Evolutionary conservation across 2,797 vertebrate species (phyloP).

Genomic region (Kryptopterus vitreolus): DNA sequence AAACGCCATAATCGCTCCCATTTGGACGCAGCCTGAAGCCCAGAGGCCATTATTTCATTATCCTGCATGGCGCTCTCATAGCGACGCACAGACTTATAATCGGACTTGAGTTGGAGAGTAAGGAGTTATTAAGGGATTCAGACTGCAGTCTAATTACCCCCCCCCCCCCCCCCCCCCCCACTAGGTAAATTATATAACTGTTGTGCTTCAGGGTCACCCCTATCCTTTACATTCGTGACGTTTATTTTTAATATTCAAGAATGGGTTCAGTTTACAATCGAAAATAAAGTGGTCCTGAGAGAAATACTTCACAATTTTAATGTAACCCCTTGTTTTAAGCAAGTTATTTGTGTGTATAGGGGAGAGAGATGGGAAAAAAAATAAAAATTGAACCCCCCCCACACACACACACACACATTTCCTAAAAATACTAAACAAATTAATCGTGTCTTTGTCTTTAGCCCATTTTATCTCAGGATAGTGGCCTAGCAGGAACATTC

Average conservation of each 20-base stretch:
- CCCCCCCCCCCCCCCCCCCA: no score
- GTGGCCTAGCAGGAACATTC: slow-evolving; percentile 63
- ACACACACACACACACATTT: no score
- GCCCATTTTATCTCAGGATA: slow-evolving; percentile 70
- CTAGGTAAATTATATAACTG: background rate
- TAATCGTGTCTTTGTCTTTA: slow-evolving; percentile 42
- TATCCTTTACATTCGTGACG: background rate
- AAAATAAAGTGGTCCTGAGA: background rate
- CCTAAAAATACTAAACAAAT: no score
- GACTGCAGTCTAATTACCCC: background rate
- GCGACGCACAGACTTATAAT: background rate
- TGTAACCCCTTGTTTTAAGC: background rate
- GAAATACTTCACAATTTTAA: background rate
- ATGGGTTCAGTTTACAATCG: background rate
- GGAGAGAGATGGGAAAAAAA: background rate
- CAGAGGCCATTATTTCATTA: background rate
- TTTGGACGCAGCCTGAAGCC: background rate
- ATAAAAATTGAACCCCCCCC: no score
- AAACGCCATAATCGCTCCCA: background rate
- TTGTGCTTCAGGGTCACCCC: background rate
- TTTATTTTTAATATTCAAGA: background rate
- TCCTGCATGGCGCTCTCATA: background rate
- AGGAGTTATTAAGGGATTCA: slow-evolving; percentile 11
- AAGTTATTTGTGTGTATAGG: background rate
- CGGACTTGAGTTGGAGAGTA: background rate